Base-by-base conservation (phyloP, 2,888 invertebrate species). In the Drosophila heteroneura region DNA sequence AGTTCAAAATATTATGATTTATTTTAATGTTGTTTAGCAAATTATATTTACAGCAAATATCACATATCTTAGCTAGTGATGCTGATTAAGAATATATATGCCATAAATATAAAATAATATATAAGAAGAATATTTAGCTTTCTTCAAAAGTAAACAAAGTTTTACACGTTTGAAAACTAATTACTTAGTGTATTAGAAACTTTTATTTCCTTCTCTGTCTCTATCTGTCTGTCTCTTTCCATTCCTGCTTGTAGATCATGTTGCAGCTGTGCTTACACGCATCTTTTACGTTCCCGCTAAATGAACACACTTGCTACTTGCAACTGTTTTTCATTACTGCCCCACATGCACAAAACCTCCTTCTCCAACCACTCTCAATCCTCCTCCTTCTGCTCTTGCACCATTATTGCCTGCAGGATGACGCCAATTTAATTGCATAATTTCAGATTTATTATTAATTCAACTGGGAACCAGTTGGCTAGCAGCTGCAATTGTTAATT, bases 381-480 rank as follows among this genome's bases (percentile, higher is more conserved):
- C 19, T 6, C n/a, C 5, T 53, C 57, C 37, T 37, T 19, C 49
- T 33, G 49, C 30, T 37, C 32, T 26, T 62, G 26, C 28, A 33
- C 26, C 30, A 51, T 64, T 58, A 60, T 79, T 56, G 74, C 71
- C 69, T 67, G 70, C 49, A 74, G 77, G 66, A 85, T 59, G 70
- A 69, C 65, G 59, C 64, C 72, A 82, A 70, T 82, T 83, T 69
- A 83, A 85, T 82, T 83, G 85, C 72, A 88, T 83, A 76, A 78
- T 82, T 85, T 85, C 66, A 78, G 82, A 83, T 88, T 82, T 88
- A 85, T 85, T 76, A 79, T 76, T 76, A 74, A 76, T 85, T 74
- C 70, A 78, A 70, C 81, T 71, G 65, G 63, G 66, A 61, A 32
- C 39, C 71, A 56, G 70, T 67, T 75, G 71, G 56, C 16, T 53